Evolutionary conservation across 2,888 invertebrate genomes (phyloP), one percentile per base, ranked within the genome.

Genomic region (Epinotia bilunana): DNA sequence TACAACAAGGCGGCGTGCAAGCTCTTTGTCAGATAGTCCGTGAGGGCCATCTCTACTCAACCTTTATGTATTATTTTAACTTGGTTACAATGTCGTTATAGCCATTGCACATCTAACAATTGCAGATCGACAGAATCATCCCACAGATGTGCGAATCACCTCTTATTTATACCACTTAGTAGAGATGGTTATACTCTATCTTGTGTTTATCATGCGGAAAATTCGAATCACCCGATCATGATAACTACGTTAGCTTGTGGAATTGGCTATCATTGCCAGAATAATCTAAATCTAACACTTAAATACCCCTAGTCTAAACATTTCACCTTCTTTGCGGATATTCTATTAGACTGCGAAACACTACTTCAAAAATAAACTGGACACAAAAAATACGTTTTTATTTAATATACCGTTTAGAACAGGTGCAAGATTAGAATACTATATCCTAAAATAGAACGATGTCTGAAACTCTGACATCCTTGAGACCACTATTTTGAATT

Each of bases 401-500:
- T 69, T 16, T 16, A 60, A 5, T 46, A 58, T 13, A 16, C 9
- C 13, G 20, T 46, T 9, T 46, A 46, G 9, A 23, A 4, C 7
- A 33, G 3, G 16, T 61, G 33, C 1, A 39, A 11, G 18, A 39
- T 39, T 23, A 55, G 33, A 55, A 16, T 67, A 76, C 87, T 88
- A 95, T 73, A 95, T 82, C 84, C 94, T 93, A 80, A 96, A 95
- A 81, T 95, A 95, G 86, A 96, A 96, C 0, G 95, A 93, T 60
- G 92, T 89, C 13, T 91, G 82, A 83, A 96, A 96, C 81, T 96
- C 96, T 0, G 95, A 94, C 84, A 96, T 94, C 87, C 95, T 95
- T 3, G 95, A 86, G 79, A 96, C 90, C 1, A 95, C 94, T 78
- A 96, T 95, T 78, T 94, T 90, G 83, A 96, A 96, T 88, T 96